phyloP scores from a whole-genome alignment of 1,140 invertebrate genomes.

The Lasioglossum baleicum region DNA sequence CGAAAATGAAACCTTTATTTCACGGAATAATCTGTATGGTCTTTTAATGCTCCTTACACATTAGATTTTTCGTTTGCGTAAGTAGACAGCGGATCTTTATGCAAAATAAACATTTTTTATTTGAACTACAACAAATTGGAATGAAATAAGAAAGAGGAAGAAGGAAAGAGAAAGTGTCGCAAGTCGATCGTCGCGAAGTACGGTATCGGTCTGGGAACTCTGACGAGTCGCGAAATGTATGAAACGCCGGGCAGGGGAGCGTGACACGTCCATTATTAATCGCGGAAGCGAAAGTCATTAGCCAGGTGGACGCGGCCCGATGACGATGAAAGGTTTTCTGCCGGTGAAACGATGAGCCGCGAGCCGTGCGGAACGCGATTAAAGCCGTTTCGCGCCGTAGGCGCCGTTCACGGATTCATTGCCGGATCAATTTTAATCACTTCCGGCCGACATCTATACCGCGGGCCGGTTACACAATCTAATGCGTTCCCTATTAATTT shows the following conservation, averaged over 20 bases:
- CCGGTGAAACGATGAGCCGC: background rate
- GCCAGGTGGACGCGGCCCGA: background rate
- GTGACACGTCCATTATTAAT: background rate
- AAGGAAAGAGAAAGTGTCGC: background rate
- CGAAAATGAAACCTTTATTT: background rate
- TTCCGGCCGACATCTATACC: constrained; percentile 19
- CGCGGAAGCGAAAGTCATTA: constrained; percentile 12
- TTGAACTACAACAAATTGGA: no score
- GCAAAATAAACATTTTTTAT: no score
- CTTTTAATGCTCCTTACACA: no score
- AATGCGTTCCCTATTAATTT: constrained; percentile 50
- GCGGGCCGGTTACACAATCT: constrained; percentile 31
- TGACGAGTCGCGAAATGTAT: background rate
- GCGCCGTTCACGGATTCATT: constrained; percentile 39
- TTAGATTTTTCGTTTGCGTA: no score
- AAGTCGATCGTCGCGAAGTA: no score
- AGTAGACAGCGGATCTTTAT: no score
- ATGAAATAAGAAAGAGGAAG: background rate
- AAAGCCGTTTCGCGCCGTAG: constrained; percentile 18
- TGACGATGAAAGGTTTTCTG: constrained; percentile 16
- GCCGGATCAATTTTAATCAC: constrained; percentile 52
- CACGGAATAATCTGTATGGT: no score
- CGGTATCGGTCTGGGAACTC: background rate
- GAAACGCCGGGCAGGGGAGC: background rate
- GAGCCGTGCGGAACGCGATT: constrained; percentile 32